Evolutionary conservation across 2,113 vertebrate genomes (phyloP).

Genomic region (Tupaia tana): DNA sequence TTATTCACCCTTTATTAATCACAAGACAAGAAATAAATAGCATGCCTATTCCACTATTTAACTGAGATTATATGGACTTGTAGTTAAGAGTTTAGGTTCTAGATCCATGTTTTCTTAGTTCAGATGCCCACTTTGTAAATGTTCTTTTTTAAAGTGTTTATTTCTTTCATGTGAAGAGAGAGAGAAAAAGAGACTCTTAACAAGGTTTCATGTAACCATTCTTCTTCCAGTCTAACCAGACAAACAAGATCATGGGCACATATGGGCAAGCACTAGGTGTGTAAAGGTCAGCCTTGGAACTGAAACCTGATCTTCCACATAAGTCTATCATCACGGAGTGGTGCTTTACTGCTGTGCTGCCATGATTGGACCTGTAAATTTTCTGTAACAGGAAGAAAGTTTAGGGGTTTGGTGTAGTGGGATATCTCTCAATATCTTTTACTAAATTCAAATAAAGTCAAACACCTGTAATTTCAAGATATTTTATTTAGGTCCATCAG

Average conservation of each 20-base stretch:
- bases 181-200: too few relatives aligned
- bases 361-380: too few relatives aligned
- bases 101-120: background rate
- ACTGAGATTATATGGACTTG: background rate
- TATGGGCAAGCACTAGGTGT: too few relatives aligned
- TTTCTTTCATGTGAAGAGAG: too few relatives aligned
- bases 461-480: background rate
- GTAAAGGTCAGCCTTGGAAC: too few relatives aligned
- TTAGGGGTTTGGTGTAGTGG: background rate
- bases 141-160: too few relatives aligned
- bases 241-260: too few relatives aligned
- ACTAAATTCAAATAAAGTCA: conserved; percentile 31
- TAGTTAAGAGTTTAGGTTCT: conserved; percentile 38
- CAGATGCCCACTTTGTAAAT: conserved; percentile 1
- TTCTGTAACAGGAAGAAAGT: conserved; percentile 50
- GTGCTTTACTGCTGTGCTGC: too few relatives aligned
- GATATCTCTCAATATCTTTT: background rate
- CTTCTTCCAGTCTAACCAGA: too few relatives aligned
- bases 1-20: conserved; percentile 1
- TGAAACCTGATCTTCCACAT: too few relatives aligned
- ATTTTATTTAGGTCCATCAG: background rate
- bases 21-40: conserved; percentile 32
- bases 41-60: background rate
- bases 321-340: too few relatives aligned
- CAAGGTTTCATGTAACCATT: too few relatives aligned